A percentile compares a stretch with the other conserved stretches of the same genome.
These are phyloP conservation scores for Porites evermanni DNA, from an alignment of 92 coral and sea anemone genomes.

Conservation along the genomic window DNA sequence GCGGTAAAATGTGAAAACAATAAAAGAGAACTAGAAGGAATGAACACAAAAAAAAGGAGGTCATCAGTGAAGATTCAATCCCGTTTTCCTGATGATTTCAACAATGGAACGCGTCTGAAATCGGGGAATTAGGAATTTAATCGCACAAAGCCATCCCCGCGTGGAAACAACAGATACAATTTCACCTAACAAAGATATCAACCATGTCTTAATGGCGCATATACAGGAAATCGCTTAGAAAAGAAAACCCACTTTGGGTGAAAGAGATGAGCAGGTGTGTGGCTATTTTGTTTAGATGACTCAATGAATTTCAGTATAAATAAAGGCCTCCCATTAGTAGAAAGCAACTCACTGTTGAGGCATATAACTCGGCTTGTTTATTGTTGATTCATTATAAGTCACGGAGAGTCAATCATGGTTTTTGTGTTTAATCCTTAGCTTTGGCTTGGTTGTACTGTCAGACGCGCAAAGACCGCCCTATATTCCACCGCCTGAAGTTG, in stretches of 20 bases:
- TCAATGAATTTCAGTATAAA: slow-evolving; percentile 4
- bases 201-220: not conserved
- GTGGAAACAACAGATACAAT: slow-evolving; percentile 9
- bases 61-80: not conserved
- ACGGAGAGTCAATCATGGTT: not conserved
- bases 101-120: not conserved
- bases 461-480: not conserved
- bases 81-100: not conserved
- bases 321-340: not conserved
- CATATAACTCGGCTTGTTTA: not conserved
- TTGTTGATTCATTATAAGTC: not conserved
- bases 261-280: slow-evolving; percentile 1
- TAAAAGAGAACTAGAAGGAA: not conserved
- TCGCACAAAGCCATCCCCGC: not conserved
- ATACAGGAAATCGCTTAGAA: not conserved
- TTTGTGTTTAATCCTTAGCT: not conserved
- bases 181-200: not conserved
- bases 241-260: not conserved
- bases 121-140: not conserved
- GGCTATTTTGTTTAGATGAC: not conserved
- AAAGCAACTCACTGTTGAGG: not conserved
- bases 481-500: too few relatives aligned
- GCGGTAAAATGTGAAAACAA: too few relatives aligned
- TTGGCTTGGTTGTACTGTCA: not conserved
- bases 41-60: too few relatives aligned